These are phyloP conservation scores for Lagothrix lagotricha DNA, from an alignment of 2,797 vertebrate species.

Conservation along the genomic window DNA sequence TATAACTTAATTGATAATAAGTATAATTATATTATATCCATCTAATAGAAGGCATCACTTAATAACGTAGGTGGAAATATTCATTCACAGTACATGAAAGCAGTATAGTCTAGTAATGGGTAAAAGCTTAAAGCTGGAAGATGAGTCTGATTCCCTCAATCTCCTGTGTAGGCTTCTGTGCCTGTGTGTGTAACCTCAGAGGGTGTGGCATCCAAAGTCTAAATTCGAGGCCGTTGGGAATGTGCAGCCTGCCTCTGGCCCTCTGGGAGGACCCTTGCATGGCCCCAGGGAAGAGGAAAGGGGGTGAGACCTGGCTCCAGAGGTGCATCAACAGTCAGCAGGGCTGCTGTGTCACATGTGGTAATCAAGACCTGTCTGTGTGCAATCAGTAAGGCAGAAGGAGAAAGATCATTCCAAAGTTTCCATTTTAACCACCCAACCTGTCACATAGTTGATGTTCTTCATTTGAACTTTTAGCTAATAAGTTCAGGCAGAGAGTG, in stretches of 20 bases:
- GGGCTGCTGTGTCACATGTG: background rate
- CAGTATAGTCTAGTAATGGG: background rate
- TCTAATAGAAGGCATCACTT: background rate
- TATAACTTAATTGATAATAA: background rate
- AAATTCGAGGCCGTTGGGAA: accelerated
- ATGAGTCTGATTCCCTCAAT: background rate
- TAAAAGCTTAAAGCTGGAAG: background rate
- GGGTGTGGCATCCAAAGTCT: background rate
- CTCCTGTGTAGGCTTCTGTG: background rate
- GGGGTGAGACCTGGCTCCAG: background rate
- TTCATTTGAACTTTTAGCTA: conserved; percentile 42
- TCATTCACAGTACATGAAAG: background rate
- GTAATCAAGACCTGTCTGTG: background rate
- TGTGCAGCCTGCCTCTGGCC: no score
- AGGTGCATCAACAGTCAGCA: background rate
- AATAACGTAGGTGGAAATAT: background rate
- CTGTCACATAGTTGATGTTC: conserved; percentile 53
- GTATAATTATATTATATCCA: background rate
- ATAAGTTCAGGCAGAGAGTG: conserved; percentile 57
- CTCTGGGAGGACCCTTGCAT: background rate
- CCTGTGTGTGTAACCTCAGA: background rate
- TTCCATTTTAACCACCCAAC: conserved; percentile 6
- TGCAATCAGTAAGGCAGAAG: background rate
- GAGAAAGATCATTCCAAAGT: background rate
- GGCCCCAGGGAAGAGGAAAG: background rate